Conservation (phyloP, 1,140 invertebrate species). For the Vanessa tameamea region DNA sequence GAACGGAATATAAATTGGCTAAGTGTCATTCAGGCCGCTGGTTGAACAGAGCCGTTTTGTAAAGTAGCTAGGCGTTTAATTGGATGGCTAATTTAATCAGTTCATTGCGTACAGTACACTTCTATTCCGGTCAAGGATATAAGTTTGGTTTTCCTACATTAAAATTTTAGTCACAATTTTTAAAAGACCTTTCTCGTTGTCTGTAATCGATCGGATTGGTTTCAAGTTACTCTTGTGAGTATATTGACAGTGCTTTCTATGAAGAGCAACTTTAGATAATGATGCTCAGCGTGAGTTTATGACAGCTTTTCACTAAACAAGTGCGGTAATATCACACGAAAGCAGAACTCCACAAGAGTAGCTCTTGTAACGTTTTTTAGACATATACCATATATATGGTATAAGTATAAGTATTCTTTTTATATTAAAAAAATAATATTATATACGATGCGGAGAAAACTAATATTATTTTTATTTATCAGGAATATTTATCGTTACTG, state of each 20-base stretch:
- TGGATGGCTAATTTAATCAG: too few species aligned
- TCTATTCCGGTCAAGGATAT: too few species aligned
- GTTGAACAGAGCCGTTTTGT: too few species aligned
- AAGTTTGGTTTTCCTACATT: too few species aligned
- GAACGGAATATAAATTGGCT: too few species aligned
- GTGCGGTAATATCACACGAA: slow-evolving; percentile 11
- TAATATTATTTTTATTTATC: slow-evolving; percentile 6
- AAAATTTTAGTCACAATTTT: too few species aligned
- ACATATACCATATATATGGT: background rate
- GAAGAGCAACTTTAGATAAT: slow-evolving; percentile 36
- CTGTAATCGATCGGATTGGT: background rate
- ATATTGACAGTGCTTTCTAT: slow-evolving; percentile 25
- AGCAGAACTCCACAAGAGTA: slow-evolving; percentile 16
- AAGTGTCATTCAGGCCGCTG: too few species aligned
- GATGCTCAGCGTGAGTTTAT: slow-evolving; percentile 29
- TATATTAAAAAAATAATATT: background rate
- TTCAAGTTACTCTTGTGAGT: slow-evolving; percentile 1
- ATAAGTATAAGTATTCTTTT: background rate
- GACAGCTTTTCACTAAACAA: slow-evolving; percentile 29
- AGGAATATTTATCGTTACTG: background rate
- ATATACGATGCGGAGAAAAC: background rate
- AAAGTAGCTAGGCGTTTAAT: too few species aligned
- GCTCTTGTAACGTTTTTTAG: slow-evolving; percentile 4
- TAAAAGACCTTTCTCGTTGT: too few species aligned
- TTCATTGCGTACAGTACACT: too few species aligned